Evolutionary conservation across 1,140 invertebrate species (phyloP).

Genomic region (Drosophila sturtevanti): DNA sequence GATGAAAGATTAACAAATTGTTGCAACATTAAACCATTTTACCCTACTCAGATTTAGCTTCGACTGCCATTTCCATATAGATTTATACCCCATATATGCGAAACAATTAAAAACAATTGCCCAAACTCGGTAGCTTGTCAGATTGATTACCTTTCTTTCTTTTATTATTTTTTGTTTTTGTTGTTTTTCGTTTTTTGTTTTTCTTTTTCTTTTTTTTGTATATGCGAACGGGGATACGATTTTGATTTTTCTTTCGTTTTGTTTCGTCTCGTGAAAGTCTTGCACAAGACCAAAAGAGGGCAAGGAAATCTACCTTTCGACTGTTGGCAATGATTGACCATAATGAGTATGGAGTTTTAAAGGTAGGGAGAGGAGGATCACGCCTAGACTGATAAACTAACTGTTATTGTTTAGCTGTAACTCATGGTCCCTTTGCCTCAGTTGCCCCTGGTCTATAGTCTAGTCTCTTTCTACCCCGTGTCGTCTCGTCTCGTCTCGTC

Average conservation of each 20-base stretch:
- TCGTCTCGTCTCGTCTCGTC: slow-evolving; percentile 10
- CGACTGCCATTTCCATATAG: slow-evolving; percentile 27
- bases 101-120: slow-evolving; percentile 53
- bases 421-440: too few species aligned
- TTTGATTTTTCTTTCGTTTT: background rate
- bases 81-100: slow-evolving; percentile 53
- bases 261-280: slow-evolving; percentile 42
- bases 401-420: slow-evolving; percentile 34
- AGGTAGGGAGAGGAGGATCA: slow-evolving; percentile 73
- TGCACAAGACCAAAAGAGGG: slow-evolving; percentile 15
- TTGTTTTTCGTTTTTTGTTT: background rate
- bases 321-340: slow-evolving; percentile 43
- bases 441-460: too few species aligned
- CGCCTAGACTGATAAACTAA: slow-evolving; percentile 43
- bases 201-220: background rate
- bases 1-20: slow-evolving; percentile 20
- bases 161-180: background rate
- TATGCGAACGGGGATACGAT: background rate
- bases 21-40: slow-evolving; percentile 31
- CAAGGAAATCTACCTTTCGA: slow-evolving; percentile 28
- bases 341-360: slow-evolving; percentile 64
- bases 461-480: too few species aligned
- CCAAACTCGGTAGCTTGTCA: slow-evolving; percentile 50
- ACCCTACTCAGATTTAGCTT: slow-evolving; percentile 12
- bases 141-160: slow-evolving; percentile 55